Percentiles rank a stretch among this genome's conserved stretches.
Evolutionary conservation across 2,113 vertebrate species (phyloP).

Genomic region (Archocentrus centrarchus): DNA sequence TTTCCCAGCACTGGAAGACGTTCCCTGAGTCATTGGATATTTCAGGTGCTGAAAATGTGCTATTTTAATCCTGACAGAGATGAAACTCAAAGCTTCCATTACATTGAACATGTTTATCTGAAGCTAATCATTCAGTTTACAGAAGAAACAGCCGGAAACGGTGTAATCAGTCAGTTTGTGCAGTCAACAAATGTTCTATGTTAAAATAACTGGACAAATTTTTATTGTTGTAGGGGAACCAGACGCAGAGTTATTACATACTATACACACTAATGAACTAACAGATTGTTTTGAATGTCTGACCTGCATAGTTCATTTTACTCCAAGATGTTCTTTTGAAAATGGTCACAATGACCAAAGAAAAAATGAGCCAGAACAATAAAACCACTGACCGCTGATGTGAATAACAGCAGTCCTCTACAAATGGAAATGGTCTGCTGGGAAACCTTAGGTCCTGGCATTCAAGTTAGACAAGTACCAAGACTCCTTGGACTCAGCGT

Average conservation of each 20-base stretch:
- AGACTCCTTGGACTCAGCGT: not conserved
- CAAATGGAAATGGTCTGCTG: not conserved
- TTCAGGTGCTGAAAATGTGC: slow-evolving; percentile 32
- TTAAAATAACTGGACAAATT: not conserved
- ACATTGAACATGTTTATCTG: not conserved
- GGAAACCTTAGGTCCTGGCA: not conserved
- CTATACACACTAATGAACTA: accelerated
- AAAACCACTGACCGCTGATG: not conserved
- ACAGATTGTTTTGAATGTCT: not conserved
- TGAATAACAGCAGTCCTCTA: not conserved
- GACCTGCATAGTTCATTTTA: not conserved
- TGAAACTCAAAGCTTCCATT: not conserved
- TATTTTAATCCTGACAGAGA: not conserved
- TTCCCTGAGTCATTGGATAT: slow-evolving; percentile 47
- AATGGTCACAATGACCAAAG: not conserved
- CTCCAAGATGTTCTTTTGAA: not conserved
- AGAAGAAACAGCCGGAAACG: not conserved
- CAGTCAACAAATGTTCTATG: not conserved
- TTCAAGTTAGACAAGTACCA: not conserved
- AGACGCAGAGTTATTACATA: not conserved
- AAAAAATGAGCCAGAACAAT: not conserved
- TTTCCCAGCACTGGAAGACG: slow-evolving; percentile 11
- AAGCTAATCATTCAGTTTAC: slow-evolving; percentile 4
- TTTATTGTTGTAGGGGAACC: not conserved
- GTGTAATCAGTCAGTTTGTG: not conserved